Evolutionary conservation across 2,888 invertebrate species (phyloP).

Genomic region (Zygogramma bicolorata): DNA sequence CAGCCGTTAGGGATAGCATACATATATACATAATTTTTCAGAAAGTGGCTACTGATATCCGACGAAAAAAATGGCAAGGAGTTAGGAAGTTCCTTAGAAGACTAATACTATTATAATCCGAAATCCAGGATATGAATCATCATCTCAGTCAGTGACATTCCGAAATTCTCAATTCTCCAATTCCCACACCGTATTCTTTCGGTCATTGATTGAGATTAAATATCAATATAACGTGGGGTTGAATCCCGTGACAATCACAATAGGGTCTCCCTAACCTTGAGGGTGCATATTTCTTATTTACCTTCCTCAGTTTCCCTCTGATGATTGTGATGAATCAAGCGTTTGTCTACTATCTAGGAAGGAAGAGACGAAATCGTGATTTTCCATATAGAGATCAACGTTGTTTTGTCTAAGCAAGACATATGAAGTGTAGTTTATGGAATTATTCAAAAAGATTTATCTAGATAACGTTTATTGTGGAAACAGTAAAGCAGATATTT

Average conservation of each 20-base stretch:
- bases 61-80: too few species aligned
- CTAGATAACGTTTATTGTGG: too few species aligned
- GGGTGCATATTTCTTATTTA: constrained; percentile 17
- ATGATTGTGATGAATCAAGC: neutral
- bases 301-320: neutral
- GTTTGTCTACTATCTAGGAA: neutral
- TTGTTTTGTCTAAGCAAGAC: too few species aligned
- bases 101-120: too few species aligned
- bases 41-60: too few species aligned
- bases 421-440: too few species aligned
- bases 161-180: neutral
- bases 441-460: too few species aligned
- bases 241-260: constrained; percentile 16
- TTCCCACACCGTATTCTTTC: neutral
- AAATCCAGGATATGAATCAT: neutral
- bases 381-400: too few species aligned
- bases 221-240: constrained; percentile 20
- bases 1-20: too few species aligned
- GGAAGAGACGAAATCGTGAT: neutral
- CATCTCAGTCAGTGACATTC: neutral
- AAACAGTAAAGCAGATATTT: too few species aligned
- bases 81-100: too few species aligned
- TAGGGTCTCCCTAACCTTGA: constrained; percentile 12
- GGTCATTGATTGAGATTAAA: constrained; percentile 14
- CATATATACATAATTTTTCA: too few species aligned